Percentiles rank a stretch among this genome's conserved stretches.
Conservation (phyloP, 2,797 vertebrate species). For the Myripristis jacobus region DNA sequence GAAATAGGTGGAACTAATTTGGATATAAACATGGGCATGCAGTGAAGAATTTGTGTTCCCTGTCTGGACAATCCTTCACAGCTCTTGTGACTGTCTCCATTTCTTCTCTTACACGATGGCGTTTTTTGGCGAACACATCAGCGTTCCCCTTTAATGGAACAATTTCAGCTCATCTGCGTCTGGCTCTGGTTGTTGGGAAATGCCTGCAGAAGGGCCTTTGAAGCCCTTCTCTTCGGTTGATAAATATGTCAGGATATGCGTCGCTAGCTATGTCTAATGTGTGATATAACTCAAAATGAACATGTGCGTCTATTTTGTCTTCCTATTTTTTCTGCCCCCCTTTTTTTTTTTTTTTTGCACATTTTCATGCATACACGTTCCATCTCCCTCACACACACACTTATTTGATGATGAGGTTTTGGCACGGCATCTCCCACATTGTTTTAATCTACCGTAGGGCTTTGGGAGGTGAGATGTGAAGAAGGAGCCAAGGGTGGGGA, state of each 20-base stretch:
- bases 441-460: conserved; percentile 56
- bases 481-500: conserved; percentile 26
- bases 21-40: conserved; percentile 7
- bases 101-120: conserved; percentile 3
- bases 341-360: neutral
- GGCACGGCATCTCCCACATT: conserved; percentile 49
- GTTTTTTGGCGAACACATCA: conserved; percentile 11
- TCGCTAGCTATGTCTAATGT: neutral
- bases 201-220: neutral
- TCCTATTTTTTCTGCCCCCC: neutral
- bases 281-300: conserved; percentile 11
- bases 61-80: neutral
- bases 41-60: neutral
- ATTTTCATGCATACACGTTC: neutral
- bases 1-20: conserved; percentile 36
- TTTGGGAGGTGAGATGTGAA: conserved; percentile 39
- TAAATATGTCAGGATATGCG: neutral
- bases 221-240: neutral
- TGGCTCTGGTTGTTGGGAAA: conserved; percentile 1
- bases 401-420: conserved; percentile 38
- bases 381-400: conserved; percentile 1
- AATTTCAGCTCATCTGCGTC: conserved; percentile 26
- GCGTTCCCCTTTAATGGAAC: neutral
- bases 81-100: neutral
- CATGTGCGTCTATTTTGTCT: neutral